phyloP scores from a whole-genome alignment of 1,140 invertebrate genomes.

The Neodiprion pinetum region DNA sequence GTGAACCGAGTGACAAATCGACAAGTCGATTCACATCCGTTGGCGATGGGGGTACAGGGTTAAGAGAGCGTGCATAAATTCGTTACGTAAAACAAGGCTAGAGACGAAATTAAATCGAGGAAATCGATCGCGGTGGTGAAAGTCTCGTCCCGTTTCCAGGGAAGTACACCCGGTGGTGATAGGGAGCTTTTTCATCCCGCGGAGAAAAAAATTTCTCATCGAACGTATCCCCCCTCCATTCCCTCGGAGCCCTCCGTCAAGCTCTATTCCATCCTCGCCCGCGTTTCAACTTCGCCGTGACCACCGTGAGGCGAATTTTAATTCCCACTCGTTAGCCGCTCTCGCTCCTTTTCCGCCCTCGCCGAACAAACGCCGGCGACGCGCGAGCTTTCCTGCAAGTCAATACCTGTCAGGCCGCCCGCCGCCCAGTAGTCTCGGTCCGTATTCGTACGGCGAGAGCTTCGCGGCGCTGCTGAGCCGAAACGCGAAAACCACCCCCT shows the following conservation, averaged over 20 bases:
- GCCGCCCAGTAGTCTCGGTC: background rate
- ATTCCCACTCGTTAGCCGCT: background rate
- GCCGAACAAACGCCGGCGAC: background rate
- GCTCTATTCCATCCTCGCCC: too few relatives aligned
- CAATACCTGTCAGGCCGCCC: background rate
- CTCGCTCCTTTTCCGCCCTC: background rate
- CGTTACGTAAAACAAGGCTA: background rate
- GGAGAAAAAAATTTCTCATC: background rate
- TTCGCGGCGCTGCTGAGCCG: background rate
- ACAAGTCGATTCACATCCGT: too few relatives aligned
- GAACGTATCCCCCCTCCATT: background rate
- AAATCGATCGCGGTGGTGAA: background rate
- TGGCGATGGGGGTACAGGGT: background rate
- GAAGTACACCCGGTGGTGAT: background rate
- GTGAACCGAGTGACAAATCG: too few relatives aligned
- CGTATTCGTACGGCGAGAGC: background rate
- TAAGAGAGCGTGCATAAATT: background rate
- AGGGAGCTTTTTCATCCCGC: background rate
- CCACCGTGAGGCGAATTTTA: background rate
- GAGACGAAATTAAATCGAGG: background rate
- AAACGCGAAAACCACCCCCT: conserved; percentile 3
- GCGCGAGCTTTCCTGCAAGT: background rate
- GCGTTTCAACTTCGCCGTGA: too few relatives aligned
- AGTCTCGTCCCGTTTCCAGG: background rate
- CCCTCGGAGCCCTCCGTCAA: too few relatives aligned